Percentiles rank a stretch among this genome's conserved stretches.
phyloP scores from a whole-genome alignment of 2,888 invertebrate species.

The Hesperia comma region DNA sequence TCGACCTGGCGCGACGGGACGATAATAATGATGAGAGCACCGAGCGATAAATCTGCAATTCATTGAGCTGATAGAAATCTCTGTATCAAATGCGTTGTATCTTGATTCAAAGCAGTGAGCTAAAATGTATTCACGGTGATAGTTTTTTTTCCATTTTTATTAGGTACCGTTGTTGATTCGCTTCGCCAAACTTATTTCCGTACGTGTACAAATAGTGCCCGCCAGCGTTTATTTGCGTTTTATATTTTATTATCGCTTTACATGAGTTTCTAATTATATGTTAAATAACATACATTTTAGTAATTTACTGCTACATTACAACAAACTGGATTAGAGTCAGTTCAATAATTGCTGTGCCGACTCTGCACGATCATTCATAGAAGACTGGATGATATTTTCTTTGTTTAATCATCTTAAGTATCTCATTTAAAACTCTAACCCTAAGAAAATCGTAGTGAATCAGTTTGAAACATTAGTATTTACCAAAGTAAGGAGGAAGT shows the following conservation, averaged over 20 bases:
- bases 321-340: no score
- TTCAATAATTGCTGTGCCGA: no score
- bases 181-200: no score
- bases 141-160: background rate
- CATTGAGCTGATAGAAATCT: slow-evolving; percentile 3
- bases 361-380: no score
- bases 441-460: background rate
- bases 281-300: no score
- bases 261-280: no score
- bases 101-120: background rate
- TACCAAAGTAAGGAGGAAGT: slow-evolving; percentile 1
- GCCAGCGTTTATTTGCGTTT: no score
- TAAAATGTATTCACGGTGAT: background rate
- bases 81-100: background rate
- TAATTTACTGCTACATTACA: no score
- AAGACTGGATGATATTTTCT: no score
- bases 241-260: no score
- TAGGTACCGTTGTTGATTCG: background rate
- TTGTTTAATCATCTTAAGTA: no score
- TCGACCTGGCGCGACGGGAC: background rate
- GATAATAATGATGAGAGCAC: background rate
- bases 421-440: background rate
- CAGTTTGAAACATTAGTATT: slow-evolving; percentile 1
- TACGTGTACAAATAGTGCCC: no score
- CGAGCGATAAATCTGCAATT: slow-evolving; percentile 8